Evolutionary conservation across 1,140 invertebrate genomes (phyloP).

Genomic region (Mizuhopecten yessoensis): DNA sequence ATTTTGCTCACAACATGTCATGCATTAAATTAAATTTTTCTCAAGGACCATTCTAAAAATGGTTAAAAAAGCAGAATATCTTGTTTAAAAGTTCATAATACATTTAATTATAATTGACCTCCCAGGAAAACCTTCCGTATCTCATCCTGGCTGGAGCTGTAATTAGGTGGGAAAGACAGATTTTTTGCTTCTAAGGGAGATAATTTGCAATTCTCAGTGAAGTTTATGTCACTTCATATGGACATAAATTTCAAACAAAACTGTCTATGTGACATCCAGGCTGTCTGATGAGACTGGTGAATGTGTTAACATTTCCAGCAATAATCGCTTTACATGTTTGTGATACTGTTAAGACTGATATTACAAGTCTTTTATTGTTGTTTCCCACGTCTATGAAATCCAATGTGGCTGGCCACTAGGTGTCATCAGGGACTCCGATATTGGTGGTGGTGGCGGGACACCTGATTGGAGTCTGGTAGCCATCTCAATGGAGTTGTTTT

Average conservation of each 20-base stretch:
- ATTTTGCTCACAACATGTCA: too few species aligned
- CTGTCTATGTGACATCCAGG: not conserved
- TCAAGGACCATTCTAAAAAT: too few species aligned
- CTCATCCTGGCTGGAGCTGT: too few species aligned
- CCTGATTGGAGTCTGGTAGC: not conserved
- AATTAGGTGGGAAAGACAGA: too few species aligned
- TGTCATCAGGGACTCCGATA: not conserved
- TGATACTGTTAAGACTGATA: not conserved
- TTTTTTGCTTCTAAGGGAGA: too few species aligned
- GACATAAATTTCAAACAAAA: not conserved
- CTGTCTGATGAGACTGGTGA: not conserved
- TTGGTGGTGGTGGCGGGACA: not conserved
- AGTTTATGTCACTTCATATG: not conserved
- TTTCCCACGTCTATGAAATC: not conserved
- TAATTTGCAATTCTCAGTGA: not conserved
- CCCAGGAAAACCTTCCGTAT: too few species aligned
- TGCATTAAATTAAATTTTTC: too few species aligned
- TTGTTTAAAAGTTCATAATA: too few species aligned
- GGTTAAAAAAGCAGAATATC: too few species aligned
- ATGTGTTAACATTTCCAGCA: not conserved
- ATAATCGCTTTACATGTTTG: not conserved
- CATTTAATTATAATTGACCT: too few species aligned
- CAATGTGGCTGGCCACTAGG: not conserved
- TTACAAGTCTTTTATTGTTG: not conserved
- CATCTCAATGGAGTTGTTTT: not conserved